Conservation (phyloP, 2,113 vertebrate species). For the Isurus oxyrinchus region DNA sequence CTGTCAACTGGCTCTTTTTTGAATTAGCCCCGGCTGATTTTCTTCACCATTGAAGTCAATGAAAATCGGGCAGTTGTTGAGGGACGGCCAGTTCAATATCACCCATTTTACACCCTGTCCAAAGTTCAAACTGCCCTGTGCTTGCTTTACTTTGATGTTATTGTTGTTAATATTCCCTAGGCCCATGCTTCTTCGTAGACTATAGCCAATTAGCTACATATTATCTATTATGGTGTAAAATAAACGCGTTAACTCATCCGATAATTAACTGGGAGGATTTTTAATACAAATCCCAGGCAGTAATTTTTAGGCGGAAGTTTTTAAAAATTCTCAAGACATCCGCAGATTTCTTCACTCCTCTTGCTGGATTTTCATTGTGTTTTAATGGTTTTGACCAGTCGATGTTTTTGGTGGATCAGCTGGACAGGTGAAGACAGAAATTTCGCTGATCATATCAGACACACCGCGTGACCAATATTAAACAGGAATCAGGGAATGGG, state of each 20-base stretch:
- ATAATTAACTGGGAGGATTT: not conserved
- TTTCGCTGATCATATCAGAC: not conserved
- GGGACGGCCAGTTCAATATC: too few species aligned
- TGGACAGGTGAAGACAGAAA: not conserved
- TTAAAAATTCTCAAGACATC: not conserved
- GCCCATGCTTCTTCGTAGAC: too few species aligned
- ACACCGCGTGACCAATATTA: not conserved
- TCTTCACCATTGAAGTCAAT: too few species aligned
- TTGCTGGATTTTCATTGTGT: not conserved
- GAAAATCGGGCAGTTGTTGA: too few species aligned
- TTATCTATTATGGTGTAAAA: not conserved
- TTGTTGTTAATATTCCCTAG: too few species aligned
- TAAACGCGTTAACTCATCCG: not conserved
- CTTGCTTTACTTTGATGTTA: too few species aligned
- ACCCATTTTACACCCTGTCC: too few species aligned
- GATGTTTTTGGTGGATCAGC: not conserved
- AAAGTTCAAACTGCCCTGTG: too few species aligned
- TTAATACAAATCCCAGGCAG: not conserved
- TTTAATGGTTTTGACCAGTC: not conserved
- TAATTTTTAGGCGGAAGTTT: not conserved
- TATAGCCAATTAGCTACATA: too few species aligned
- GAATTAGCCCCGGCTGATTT: too few species aligned
- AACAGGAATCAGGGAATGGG: not conserved
- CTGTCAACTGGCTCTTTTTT: too few species aligned
- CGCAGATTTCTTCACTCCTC: not conserved